phyloP scores from a whole-genome alignment of 2,888 invertebrate genomes.

The Phrixothrix hirtus region DNA sequence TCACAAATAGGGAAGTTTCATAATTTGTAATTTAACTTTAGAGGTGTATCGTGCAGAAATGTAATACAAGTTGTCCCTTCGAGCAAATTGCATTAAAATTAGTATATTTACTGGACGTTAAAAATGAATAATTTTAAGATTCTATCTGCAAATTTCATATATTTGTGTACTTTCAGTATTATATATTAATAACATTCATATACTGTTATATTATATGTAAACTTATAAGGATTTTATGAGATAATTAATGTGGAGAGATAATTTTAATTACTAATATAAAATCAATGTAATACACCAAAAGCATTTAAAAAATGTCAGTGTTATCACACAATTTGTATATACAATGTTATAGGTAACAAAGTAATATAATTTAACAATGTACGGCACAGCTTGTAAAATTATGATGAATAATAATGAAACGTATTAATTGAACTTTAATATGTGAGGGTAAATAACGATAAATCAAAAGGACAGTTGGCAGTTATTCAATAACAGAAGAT shows the following conservation, averaged over 20 bases:
- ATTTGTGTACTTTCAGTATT: neutral
- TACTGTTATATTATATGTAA: neutral
- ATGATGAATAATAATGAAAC: neutral
- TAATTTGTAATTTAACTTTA: neutral
- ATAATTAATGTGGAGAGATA: too few species aligned
- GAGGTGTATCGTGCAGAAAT: neutral
- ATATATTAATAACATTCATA: neutral
- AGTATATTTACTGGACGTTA: neutral
- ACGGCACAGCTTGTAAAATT: neutral
- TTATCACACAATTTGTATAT: too few species aligned
- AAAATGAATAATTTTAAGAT: neutral
- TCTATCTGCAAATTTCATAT: neutral
- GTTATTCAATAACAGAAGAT: neutral
- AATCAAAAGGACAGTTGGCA: neutral
- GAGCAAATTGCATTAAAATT: neutral
- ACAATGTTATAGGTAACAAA: too few species aligned
- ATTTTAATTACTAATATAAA: too few species aligned
- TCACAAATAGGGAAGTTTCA: neutral
- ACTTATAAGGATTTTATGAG: too few species aligned
- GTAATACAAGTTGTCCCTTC: neutral
- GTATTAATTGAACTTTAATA: neutral
- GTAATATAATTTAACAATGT: neutral
- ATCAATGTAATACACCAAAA: too few species aligned
- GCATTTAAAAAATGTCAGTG: too few species aligned
- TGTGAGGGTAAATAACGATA: neutral